Evolutionary conservation across 2,113 vertebrate genomes (phyloP).

Genomic region (Prunella himalayana): DNA sequence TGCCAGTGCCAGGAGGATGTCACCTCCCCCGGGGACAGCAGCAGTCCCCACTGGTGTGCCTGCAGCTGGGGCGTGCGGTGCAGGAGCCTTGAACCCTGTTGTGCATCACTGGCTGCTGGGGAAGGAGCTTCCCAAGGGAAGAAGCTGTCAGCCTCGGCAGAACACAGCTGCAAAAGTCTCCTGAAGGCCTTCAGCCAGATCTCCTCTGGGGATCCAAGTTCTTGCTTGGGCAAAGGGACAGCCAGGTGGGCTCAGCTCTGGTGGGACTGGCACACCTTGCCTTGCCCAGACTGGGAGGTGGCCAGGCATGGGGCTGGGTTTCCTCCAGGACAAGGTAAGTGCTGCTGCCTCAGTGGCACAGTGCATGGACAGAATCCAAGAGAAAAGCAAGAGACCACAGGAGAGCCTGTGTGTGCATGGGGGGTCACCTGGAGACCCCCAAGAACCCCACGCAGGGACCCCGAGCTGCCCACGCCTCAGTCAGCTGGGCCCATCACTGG

Average conservation of each 20-base stretch:
- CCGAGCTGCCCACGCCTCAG: fast-evolving
- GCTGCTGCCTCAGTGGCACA: neutral
- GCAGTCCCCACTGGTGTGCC: fast-evolving
- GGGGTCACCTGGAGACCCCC: neutral
- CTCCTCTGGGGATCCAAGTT: neutral
- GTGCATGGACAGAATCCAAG: neutral
- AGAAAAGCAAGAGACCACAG: neutral
- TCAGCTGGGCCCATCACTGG: no score
- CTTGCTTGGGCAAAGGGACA: neutral
- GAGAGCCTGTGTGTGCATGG: fast-evolving
- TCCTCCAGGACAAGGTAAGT: neutral
- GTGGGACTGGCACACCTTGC: neutral
- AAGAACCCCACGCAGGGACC: neutral
- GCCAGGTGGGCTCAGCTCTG: neutral
- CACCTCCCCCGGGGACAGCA: fast-evolving
- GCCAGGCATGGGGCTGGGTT: fast-evolving
- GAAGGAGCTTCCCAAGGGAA: neutral
- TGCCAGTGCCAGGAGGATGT: neutral
- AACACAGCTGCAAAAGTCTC: neutral
- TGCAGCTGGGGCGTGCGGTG: neutral
- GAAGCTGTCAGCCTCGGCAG: neutral
- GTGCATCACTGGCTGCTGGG: neutral
- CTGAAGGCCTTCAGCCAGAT: neutral
- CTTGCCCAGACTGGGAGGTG: neutral
- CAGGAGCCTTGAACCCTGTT: neutral